A percentile compares a stretch with the other conserved stretches of the same genome.
phyloP scores from a whole-genome alignment of 1,140 invertebrate species.

The Drosophila simulans region DNA sequence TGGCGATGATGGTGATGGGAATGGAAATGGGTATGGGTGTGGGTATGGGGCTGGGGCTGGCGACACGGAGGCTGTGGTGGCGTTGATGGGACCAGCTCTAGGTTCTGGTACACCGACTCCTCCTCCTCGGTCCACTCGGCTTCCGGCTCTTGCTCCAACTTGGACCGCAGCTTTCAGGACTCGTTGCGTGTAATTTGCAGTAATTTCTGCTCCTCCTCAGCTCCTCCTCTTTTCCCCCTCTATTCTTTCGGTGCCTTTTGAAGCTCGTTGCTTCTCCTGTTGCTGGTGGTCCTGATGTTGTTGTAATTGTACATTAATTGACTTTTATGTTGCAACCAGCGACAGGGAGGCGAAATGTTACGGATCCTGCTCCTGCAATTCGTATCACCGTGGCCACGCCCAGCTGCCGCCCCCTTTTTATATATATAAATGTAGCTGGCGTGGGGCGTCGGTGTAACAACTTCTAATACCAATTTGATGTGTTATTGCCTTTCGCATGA shows the following conservation, averaged over 20 bases:
- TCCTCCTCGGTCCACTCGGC: conserved; percentile 45
- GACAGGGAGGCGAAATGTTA: conserved; percentile 11
- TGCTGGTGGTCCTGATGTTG: conserved; percentile 35
- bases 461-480: conserved; percentile 77
- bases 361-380: conserved; percentile 40
- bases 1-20: conserved; percentile 14
- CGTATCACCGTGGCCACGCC: conserved; percentile 19
- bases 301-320: conserved; percentile 82
- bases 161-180: conserved; percentile 46
- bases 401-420: conserved; percentile 4
- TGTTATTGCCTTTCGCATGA: conserved; percentile 47
- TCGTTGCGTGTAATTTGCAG: conserved; percentile 76
- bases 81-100: conserved; percentile 44
- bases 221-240: not conserved
- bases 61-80: conserved; percentile 20
- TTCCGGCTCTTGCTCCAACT: conserved; percentile 53
- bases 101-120: conserved; percentile 34
- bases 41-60: not conserved
- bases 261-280: conserved; percentile 21
- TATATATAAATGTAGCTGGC: conserved; percentile 3
- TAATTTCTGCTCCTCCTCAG: conserved; percentile 46
- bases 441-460: conserved; percentile 36
- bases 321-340: conserved; percentile 71
- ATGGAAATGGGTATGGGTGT: not conserved
- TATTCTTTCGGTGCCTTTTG: not conserved